Base-by-base conservation (phyloP, 2,113 vertebrate species). In the Halichoeres trimaculatus region DNA sequence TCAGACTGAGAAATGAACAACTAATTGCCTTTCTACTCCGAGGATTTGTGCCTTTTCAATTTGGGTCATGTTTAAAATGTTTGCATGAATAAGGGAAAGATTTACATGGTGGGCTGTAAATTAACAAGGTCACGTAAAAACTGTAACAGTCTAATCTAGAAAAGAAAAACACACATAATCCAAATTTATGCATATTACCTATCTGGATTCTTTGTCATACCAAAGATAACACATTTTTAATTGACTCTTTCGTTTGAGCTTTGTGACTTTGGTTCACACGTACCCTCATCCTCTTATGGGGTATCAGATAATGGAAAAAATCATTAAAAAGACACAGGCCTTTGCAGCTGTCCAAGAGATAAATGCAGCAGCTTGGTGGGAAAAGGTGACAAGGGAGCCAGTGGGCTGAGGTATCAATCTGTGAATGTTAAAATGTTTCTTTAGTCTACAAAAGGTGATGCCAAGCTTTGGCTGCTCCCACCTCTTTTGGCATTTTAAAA, bases 201-300 rank as follows among this genome's bases (percentile, higher is more conserved):
- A 47, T 74, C 61, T 62, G 52, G 10, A 74, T 43, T 55, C 65
- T 65, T 66, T 58, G 64, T 66, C 53, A 57, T 51, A 70, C 4
- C 4, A 34, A 65, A 86, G 76, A 86, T 74, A 76, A 76, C 53
- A 20, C 35, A 23, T 67, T 80, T 85, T 83, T 81, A 86, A 85
- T 86, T 77, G 22, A 86, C 76, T 64, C 61, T 79, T 83, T 71
- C 4, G 4, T 74, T 61, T 71, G 56, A 74, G 68, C 34, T 83
- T 74, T 65, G 24, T 76, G 80, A 70, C 56, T 70, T 69, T 81
- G 59, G 65, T 73, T 74, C 71, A 71, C 40, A 75, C 73, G 69
- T 59, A 40, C 59, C 62, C 59, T 71, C 53, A 78, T 68, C 57
- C 69, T 84, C 75, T 77, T 78, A 74, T 24, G 53, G 45, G 17